Conservation (phyloP, 2,888 invertebrate genomes). For the Julus scanicus region DNA sequence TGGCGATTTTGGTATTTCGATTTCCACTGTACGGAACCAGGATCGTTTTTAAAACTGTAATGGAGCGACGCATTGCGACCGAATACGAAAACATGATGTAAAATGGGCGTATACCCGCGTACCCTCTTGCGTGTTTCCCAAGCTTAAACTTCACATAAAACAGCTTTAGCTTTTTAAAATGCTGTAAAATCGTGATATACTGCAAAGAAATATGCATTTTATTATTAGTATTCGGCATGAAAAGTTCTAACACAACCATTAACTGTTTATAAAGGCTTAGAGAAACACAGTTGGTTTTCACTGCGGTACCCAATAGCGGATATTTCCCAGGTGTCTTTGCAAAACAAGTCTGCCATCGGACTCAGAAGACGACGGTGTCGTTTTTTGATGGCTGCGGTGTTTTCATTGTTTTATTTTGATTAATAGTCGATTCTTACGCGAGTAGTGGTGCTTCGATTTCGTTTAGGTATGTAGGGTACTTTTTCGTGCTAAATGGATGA, state of each 20-base stretch:
- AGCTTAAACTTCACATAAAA: neutral
- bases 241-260: neutral
- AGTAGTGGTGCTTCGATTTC: slow-evolving; percentile 22
- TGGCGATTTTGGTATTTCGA: neutral
- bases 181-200: neutral
- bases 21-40: neutral
- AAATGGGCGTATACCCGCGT: neutral
- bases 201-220: neutral
- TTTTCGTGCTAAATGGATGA: slow-evolving; percentile 16
- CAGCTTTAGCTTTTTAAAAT: neutral
- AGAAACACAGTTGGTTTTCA: neutral
- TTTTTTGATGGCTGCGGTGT: slow-evolving; percentile 34
- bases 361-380: slow-evolving; percentile 17
- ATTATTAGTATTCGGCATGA: neutral
- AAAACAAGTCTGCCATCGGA: slow-evolving; percentile 18
- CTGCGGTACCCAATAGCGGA: neutral
- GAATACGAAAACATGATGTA: neutral
- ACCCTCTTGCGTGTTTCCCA: neutral
- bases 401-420: slow-evolving; percentile 40
- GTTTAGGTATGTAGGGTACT: slow-evolving; percentile 3
- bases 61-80: neutral
- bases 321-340: slow-evolving; percentile 24
- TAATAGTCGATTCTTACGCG: slow-evolving; percentile 24
- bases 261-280: neutral
- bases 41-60: neutral